Base-by-base conservation (phyloP, 1,140 invertebrate species). In the Carcinoscorpius rotundicauda region DNA sequence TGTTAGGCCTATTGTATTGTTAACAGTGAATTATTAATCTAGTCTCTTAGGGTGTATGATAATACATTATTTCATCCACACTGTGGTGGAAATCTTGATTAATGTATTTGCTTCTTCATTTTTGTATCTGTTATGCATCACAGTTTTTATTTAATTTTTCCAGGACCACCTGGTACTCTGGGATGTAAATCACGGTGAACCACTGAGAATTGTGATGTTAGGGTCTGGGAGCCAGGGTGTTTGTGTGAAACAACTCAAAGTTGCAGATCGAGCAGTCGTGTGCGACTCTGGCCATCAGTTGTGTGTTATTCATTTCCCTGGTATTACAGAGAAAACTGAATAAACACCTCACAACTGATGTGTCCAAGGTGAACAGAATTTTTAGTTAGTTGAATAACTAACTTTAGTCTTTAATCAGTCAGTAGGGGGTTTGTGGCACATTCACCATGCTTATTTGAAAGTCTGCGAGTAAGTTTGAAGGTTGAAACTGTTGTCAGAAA, bases 221-320 rank as follows among this genome's bases (percentile, higher is more conserved):
- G 76, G 88, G n/a, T 65, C 65, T 52, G 82, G 86, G 67, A 87
- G 88, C 73, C 84, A 84, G 62, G 85, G 84, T 74, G 83, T 89
- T 51, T 89, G 89, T 76, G 85, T 94, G 29, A 83, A 88, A 66
- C 85, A 91, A 76, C 84, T 94, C 73, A 76, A 87, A 62, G 81
- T 85, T 10, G 64, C 73, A 0, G 83, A 85, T 52, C 88, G 91
- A 74, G 86, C 79, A 58, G 85, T 94, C 58, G 86, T 95, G 8
- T 97, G 93, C 78, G 93, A 97, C 75, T 97, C 92, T 75, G 92
- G 91, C n/a, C 87, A 86, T 70, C 87, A 94, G 72, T 81, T 97
- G 58, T 82, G 92, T 63, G 86, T 97, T 59, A 86, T 97, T 51
- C 85, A 89, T 66, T 96, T 97, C 78, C 93, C 79, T 5, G 73